Evolutionary conservation across 2,888 invertebrate genomes (phyloP), one percentile per base, ranked within the genome.

Genomic region (Drosophila koepferae): DNA sequence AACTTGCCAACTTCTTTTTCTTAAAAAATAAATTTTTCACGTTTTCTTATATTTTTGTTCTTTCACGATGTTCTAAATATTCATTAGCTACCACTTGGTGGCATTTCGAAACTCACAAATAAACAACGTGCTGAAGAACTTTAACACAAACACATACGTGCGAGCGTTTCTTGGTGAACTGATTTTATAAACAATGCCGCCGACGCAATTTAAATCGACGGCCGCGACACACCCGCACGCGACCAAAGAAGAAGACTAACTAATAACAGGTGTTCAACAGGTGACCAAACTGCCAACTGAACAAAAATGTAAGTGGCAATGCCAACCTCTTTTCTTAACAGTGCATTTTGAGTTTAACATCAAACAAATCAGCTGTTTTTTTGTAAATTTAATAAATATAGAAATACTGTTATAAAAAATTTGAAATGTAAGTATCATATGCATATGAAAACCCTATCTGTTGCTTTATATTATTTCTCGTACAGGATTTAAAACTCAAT

Each of bases 171-270:
- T 54, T 48, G 41, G 23, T 60, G 59, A 68, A 68, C 64, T 63
- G 81, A 72, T 81, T 80, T 77, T 67, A 87, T 76, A 82, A 88
- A 82, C 86, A 85, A 80, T 58, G 71, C 86, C 82, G 86, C 86
- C 89, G 83, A 82, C 86, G 83, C 80, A 70, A 85, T 59, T 79
- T 56, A 56, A 58, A 67, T n/a, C 61, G 66, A 82, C 85, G 78
- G 63, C 85, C 69, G 80, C 75, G 81, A 82, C 86, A 76, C 72
- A 53, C 41, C 77, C 81, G 72, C n/a, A 67, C 77, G 53, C 78
- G 81, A 77, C 78, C 81, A 77, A 77, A 43, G 56, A 63, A 56
- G n/a, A 68, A 62, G 63, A 62, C 34, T 77, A 81, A 81, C 78
- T 78, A 78, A 81, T 81, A 77, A 77, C 78, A 77, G 78, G 77